Evolutionary conservation across 2,888 invertebrate genomes (phyloP).

Genomic region (Protonemura montana): DNA sequence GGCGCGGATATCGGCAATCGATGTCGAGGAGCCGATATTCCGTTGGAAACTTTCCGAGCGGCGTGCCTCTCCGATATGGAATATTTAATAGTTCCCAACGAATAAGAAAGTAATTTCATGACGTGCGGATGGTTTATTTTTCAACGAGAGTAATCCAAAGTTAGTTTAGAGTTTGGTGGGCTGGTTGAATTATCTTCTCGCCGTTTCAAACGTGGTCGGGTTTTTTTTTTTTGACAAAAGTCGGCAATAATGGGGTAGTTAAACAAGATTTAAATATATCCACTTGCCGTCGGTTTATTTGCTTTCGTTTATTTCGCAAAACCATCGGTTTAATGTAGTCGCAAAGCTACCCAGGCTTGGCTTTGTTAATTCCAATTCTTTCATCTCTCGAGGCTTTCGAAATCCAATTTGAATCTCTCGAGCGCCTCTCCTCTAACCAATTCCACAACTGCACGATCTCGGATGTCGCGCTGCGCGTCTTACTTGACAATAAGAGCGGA

Average conservation of each 20-base stretch:
- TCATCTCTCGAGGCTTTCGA: background rate
- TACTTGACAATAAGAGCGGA: background rate
- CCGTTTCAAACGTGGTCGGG: background rate
- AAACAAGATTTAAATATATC: conserved; percentile 12
- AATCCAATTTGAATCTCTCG: background rate
- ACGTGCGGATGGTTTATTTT: background rate
- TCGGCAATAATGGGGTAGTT: background rate
- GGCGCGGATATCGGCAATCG: background rate
- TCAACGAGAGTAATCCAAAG: background rate
- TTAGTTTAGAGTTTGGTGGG: background rate
- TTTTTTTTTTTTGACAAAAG: background rate
- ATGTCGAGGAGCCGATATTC: background rate
- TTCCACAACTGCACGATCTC: conserved; percentile 23
- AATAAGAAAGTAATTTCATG: background rate
- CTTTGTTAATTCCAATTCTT: background rate
- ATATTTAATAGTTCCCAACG: background rate
- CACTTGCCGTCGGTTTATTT: background rate
- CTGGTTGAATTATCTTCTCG: background rate
- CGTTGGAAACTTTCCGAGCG: background rate
- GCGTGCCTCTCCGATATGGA: background rate
- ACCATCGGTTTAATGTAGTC: conserved; percentile 12
- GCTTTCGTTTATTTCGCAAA: background rate
- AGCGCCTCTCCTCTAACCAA: conserved; percentile 9
- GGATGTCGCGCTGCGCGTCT: background rate
- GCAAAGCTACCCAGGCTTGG: background rate